These are phyloP conservation scores for Propithecus deckenii DNA, from an alignment of 2,797 vertebrate genomes.

Conservation along the genomic window DNA sequence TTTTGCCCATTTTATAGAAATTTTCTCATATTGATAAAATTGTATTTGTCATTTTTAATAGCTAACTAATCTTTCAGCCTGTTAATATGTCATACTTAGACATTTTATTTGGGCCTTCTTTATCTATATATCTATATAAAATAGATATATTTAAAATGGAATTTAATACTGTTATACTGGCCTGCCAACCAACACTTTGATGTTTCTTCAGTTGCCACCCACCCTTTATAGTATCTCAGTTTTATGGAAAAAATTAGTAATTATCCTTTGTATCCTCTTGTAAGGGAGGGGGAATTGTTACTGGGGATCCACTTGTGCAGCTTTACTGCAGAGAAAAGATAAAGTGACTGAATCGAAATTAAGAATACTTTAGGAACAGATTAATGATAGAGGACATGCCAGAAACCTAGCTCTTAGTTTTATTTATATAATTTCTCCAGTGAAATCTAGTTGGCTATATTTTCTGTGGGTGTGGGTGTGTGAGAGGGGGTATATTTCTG, in stretches of 20 bases:
- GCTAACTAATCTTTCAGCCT: neutral
- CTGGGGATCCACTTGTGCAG: neutral
- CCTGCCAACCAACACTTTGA: neutral
- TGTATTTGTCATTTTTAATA: slow-evolving; percentile 17
- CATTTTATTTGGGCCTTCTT: slow-evolving; percentile 1
- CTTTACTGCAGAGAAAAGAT: slow-evolving; percentile 19
- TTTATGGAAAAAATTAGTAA: neutral
- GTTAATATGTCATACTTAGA: slow-evolving; percentile 13
- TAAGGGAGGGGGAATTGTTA: neutral
- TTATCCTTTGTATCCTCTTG: neutral
- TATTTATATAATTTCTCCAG: slow-evolving; percentile 1
- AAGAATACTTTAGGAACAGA: neutral
- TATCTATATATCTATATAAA: neutral
- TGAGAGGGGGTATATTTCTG: neutral
- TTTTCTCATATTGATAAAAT: neutral
- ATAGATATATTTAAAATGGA: neutral
- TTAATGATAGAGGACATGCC: neutral
- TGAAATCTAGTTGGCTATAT: neutral
- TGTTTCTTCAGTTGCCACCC: slow-evolving; percentile 38
- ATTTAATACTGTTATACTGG: neutral
- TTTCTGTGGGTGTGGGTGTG: neutral
- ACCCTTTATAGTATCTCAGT: neutral
- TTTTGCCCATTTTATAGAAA: neutral
- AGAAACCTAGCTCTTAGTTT: slow-evolving; percentile 33
- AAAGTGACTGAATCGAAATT: neutral